phyloP scores from a whole-genome alignment of 2,888 invertebrate species.

The Euplagia quadripunctaria region DNA sequence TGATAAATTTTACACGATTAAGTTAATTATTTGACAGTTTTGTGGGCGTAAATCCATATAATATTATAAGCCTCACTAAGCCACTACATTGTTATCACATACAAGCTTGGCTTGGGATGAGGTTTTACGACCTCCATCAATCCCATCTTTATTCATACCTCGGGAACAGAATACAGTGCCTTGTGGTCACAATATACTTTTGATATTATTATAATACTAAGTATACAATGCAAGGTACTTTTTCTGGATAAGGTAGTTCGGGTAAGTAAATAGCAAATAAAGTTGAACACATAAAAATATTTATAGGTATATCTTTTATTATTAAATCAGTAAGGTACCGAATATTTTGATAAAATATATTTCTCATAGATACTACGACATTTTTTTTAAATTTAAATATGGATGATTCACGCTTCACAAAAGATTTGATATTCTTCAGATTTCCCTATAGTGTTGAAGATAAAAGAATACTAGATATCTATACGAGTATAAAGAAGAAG shows the following conservation, averaged over 20 bases:
- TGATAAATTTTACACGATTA: not conserved
- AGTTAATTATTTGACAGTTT: slow-evolving; percentile 6
- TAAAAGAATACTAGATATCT: too few relatives aligned
- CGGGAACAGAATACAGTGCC: not conserved
- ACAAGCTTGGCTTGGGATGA: slow-evolving; percentile 7
- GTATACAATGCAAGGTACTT: not conserved
- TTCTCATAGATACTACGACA: too few relatives aligned
- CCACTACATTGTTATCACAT: slow-evolving; percentile 16
- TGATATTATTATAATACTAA: not conserved
- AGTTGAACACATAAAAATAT: too few relatives aligned
- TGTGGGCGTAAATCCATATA: slow-evolving; percentile 2
- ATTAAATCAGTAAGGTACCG: too few relatives aligned
- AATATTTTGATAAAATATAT: too few relatives aligned
- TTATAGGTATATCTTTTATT: too few relatives aligned
- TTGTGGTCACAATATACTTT: slow-evolving; percentile 1
- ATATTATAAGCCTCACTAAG: slow-evolving; percentile 10
- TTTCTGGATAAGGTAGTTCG: not conserved
- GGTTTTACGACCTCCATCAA: slow-evolving; percentile 18
- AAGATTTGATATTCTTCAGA: too few relatives aligned
- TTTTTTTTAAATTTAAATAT: too few relatives aligned
- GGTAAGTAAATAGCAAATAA: not conserved
- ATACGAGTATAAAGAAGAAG: too few relatives aligned
- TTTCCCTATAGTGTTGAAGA: too few relatives aligned
- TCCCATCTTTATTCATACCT: slow-evolving; percentile 20
- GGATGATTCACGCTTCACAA: too few relatives aligned